Evolutionary conservation across 2,888 invertebrate species (phyloP), one percentile per base, ranked within the genome.

Genomic region (Acanthopleura granulata): DNA sequence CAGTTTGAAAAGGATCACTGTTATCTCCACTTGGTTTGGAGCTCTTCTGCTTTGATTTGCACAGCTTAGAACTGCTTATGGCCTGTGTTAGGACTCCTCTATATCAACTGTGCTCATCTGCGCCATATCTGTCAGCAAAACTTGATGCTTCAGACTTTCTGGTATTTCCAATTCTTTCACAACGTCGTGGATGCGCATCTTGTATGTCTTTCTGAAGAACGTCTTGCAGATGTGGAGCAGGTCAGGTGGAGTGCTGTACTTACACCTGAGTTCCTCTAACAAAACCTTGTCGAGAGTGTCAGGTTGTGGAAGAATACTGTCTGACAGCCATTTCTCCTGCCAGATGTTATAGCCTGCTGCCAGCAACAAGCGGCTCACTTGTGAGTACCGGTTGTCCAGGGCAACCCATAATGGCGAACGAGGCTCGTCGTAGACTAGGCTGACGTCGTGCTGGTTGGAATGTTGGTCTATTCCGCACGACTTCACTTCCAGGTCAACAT

Each of bases 391-490:
- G n/a, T 75, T 72, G 0, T 78, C 75, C 12, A 82, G 79, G 1
- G 86, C 85, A 9, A 86, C 83, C 80, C 82, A 85, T 30, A 88
- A 77, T 9, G 85, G 84, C 0, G 87, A 80, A n/a, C 79, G 76
- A 0, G 85, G 85, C 9, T 74, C 69, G 0, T 80, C 75, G 72
- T 84, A 88, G 0, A 85, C 76, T 51, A 74, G 73, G 25, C 81
- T 79, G 3, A 83, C 83, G 16, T 78, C 76, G 66, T 82, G 79
- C 1, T 81, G 77, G 49, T 84, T 83, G 0, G 86, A 77, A 74
- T 85, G 84, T 75, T 87, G 87, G 71, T 87, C 80, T 11, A 83
- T 85, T 14, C 87, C 87, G 14, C 78, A 75, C 57, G 81, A 81
- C 11, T 72, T 15, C 11, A 82, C 81, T 66, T 81, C 83, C 78